Evolutionary conservation across 2,113 vertebrate species (phyloP).

Genomic region (Formicarius rufipectus): DNA sequence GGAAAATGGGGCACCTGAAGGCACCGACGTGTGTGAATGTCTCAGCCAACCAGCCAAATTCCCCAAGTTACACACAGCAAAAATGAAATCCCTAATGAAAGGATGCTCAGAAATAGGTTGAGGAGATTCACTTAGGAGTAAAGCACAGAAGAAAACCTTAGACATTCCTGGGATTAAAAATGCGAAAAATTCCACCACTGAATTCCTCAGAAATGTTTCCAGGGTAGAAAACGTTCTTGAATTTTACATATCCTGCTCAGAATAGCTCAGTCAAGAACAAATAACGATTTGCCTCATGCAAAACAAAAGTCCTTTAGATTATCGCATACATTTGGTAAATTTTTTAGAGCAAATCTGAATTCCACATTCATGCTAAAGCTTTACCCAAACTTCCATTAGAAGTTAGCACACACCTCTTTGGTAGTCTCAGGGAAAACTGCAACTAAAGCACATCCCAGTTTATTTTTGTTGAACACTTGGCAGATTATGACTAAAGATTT

Average conservation of each 20-base stretch:
- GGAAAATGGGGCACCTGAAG: not conserved
- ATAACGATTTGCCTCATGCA: not conserved
- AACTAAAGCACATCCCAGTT: not conserved
- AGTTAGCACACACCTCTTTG: not conserved
- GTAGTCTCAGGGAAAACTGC: not conserved
- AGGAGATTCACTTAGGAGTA: not conserved
- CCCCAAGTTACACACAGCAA: not conserved
- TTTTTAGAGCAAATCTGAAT: not conserved
- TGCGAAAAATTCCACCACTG: not conserved
- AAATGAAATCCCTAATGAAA: not conserved
- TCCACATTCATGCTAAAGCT: not conserved
- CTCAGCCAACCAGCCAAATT: not conserved
- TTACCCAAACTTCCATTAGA: not conserved
- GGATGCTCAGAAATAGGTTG: not conserved
- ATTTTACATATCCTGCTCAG: not conserved
- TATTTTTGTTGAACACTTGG: not conserved
- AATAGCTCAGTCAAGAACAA: not conserved
- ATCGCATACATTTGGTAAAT: not conserved
- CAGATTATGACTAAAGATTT: not conserved
- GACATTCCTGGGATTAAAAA: not conserved
- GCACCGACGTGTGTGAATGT: not conserved
- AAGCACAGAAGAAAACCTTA: not conserved
- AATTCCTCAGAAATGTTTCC: not conserved
- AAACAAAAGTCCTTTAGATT: not conserved
- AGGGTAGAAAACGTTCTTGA: not conserved